Base-by-base conservation (phyloP, 64 coral and sea anemone genomes). In the Catalaphyllia jardinei region DNA sequence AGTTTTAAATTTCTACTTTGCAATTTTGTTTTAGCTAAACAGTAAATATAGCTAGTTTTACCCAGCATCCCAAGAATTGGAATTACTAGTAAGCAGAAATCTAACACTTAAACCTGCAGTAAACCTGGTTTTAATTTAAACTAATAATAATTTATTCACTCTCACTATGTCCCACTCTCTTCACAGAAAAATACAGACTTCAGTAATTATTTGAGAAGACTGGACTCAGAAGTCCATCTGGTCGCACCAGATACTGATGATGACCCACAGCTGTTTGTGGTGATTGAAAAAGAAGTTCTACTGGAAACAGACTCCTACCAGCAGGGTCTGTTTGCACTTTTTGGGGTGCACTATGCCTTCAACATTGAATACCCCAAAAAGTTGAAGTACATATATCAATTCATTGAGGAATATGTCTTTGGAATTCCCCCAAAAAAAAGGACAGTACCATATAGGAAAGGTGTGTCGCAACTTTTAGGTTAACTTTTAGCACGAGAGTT, bases 321-420 rank as follows among this genome's bases (percentile, higher is more conserved):
- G 8, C 0, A 69, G 18, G 18, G 8, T 12, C 29, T 86, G 4
- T 69, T 86, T 46, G n/a, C 61, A 11, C 12, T 72, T 4, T 71
- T 86, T 86, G 60, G 31, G 8, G 31, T 28, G 10, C 82, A 86
- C 24, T 22, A 35, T 42, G 62, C 24, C 10, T 86, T 86, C 12
- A 86, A 86, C 24, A 22, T 69, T 1, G 82, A 86, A 22, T 86
- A 65, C 8, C 61, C 61, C 1, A 49, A 86, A 2, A 86, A 46
- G 7, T n/a, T 86, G 2, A 69, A 39, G 67, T 3, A 22, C 1
- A 38, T 52, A 6, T 88, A 62, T 38, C 24, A 76, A 33, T 88
- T 88, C 19, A 29, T 88, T 6, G 87, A 88, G 59, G 72, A 88
- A 63, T 88, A 88, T 59, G 74, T 88, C 11, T 76, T 88, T 65